Evolutionary conservation across 1,140 invertebrate species (phyloP).

Genomic region (Meteorus sp.): DNA sequence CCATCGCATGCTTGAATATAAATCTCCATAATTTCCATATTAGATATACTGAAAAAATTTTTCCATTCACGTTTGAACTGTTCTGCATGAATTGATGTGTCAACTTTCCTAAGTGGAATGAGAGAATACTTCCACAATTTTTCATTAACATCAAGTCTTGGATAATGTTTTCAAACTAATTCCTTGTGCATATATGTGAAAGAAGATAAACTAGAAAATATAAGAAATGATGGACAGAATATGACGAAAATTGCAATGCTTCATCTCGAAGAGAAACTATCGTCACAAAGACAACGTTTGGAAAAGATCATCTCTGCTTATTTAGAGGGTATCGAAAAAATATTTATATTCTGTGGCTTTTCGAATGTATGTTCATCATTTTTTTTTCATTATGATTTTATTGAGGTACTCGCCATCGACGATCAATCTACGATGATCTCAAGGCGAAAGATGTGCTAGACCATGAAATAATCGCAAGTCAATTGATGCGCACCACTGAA

Average conservation of each 20-base stretch:
- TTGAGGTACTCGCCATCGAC: conserved; percentile 32
- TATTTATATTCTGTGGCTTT: too few relatives aligned
- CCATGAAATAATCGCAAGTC: conserved; percentile 34
- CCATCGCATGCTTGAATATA: too few relatives aligned
- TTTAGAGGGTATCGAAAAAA: conserved; percentile 43
- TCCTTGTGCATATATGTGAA: background rate
- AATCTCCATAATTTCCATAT: too few relatives aligned
- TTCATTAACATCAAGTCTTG: too few relatives aligned
- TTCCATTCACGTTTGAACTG: too few relatives aligned
- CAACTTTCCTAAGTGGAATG: too few relatives aligned
- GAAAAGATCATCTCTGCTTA: conserved; percentile 36
- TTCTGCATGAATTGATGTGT: too few relatives aligned
- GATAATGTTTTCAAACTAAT: too few relatives aligned
- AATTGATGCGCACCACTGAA: conserved; percentile 31
- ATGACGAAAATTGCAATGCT: conserved; percentile 25
- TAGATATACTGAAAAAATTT: too few relatives aligned
- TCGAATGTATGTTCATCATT: too few relatives aligned
- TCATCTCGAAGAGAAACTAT: conserved; percentile 34
- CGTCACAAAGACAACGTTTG: conserved; percentile 29
- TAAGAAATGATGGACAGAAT: conserved; percentile 34
- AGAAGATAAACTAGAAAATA: conserved; percentile 36
- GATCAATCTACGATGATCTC: conserved; percentile 36
- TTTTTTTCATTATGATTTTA: conserved; percentile 3
- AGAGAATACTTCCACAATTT: too few relatives aligned
- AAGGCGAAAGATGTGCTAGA: conserved; percentile 42